These are phyloP conservation scores for Antrozous pallidus DNA, from an alignment of 2,797 vertebrate species.

Conservation along the genomic window DNA sequence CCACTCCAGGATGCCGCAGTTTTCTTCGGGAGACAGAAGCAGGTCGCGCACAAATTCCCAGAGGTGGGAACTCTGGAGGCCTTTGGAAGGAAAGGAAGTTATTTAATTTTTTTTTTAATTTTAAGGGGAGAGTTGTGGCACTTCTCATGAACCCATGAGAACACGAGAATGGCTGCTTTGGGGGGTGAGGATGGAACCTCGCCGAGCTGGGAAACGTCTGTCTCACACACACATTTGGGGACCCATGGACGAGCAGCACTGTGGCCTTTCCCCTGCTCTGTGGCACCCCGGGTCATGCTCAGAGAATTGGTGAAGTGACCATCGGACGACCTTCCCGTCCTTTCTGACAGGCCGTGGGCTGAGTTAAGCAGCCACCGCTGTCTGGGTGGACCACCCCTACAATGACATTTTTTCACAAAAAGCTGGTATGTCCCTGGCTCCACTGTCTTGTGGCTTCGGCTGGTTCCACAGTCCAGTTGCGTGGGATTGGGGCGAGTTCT, in stretches of 20 bases:
- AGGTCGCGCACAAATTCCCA: slow-evolving; percentile 83
- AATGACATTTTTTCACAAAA: neutral
- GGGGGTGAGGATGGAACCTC: neutral
- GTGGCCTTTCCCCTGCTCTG: neutral
- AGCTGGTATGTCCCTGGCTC: neutral
- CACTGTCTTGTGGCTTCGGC: neutral
- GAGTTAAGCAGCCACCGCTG: neutral
- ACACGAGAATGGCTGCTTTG: neutral
- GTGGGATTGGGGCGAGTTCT: neutral
- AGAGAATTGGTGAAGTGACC: neutral
- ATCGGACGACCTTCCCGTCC: neutral
- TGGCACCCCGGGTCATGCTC: neutral
- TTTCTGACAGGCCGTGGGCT: neutral
- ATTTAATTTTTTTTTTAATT: neutral
- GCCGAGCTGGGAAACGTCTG: neutral
- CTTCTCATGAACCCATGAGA: neutral
- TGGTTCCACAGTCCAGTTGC: neutral
- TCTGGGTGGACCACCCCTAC: neutral
- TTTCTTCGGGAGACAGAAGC: slow-evolving; percentile 81
- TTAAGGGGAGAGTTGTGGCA: neutral
- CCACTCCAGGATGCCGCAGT: slow-evolving; percentile 80
- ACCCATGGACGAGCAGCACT: fast-evolving
- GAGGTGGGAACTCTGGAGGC: slow-evolving; percentile 80
- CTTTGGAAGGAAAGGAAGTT: slow-evolving; percentile 58
- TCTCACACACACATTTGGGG: too few species aligned